Percentiles rank a stretch among this genome's conserved stretches.
phyloP scores from a whole-genome alignment of 1,140 invertebrate genomes.

The Panagrolaimus sp. region DNA sequence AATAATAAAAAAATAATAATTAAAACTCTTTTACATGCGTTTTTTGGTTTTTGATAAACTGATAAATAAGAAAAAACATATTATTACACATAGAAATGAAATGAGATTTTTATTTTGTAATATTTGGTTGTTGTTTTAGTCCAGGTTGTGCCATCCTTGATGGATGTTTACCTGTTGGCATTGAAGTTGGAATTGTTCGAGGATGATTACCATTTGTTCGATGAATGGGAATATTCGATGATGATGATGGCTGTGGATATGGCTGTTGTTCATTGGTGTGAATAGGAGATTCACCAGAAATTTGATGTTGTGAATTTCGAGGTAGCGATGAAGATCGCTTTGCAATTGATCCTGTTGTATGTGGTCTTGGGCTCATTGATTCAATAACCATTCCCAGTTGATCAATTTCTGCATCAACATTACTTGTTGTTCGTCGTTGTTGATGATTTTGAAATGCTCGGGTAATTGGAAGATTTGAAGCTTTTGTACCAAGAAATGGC shows the following conservation, averaged over 20 bases:
- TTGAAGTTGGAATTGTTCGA: conserved; percentile 1
- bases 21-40: no score
- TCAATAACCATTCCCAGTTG: no score
- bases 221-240: neutral
- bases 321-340: neutral
- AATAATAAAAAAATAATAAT: no score
- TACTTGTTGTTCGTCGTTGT: no score
- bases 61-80: no score
- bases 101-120: neutral
- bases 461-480: neutral
- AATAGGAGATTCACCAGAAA: neutral
- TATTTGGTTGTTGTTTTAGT: conserved; percentile 4
- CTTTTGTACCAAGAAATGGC: neutral
- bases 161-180: conserved; percentile 7
- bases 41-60: no score
- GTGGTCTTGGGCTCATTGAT: no score
- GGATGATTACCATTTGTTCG: neutral
- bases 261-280: neutral
- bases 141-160: neutral
- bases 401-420: no score
- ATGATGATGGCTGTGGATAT: no score
- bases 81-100: neutral
- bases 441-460: neutral
- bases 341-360: neutral
- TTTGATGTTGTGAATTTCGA: neutral